phyloP scores from a whole-genome alignment of 2,888 invertebrate genomes.

The Acleris cristana region DNA sequence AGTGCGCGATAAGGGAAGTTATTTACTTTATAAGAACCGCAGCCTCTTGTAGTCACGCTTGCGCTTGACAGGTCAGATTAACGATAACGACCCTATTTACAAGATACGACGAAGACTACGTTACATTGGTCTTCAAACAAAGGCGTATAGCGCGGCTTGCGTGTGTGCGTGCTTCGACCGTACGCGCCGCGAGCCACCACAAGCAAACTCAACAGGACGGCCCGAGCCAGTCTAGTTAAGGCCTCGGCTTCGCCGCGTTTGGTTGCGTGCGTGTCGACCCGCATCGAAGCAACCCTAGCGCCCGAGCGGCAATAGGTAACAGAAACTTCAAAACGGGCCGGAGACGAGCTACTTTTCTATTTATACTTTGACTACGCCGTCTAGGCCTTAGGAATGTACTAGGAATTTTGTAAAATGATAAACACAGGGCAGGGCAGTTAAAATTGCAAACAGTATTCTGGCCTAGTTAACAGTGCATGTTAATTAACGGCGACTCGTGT shows the following conservation, averaged over 20 bases:
- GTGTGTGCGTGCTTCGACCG: too few relatives aligned
- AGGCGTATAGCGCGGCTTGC: not conserved
- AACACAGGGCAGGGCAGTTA: conserved; percentile 39
- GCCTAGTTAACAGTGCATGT: conserved; percentile 53
- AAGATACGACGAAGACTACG: conserved; percentile 3
- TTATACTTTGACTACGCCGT: not conserved
- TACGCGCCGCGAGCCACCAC: too few relatives aligned
- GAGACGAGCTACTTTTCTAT: too few relatives aligned
- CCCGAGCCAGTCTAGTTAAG: too few relatives aligned
- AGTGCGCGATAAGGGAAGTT: conserved; percentile 7
- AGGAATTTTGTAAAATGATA: conserved; percentile 35
- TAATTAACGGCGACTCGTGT: conserved; percentile 55
- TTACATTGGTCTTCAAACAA: too few relatives aligned
- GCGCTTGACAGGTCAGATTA: conserved; percentile 28
- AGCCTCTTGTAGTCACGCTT: conserved; percentile 13
- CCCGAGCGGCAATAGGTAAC: too few relatives aligned
- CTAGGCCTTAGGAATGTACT: not conserved
- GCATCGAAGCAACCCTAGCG: too few relatives aligned
- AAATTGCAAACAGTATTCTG: conserved; percentile 58
- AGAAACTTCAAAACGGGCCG: too few relatives aligned
- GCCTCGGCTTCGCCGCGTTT: too few relatives aligned
- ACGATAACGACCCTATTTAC: conserved; percentile 15
- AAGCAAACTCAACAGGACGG: too few relatives aligned
- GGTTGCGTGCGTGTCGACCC: too few relatives aligned
- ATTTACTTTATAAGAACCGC: conserved; percentile 5